Conservation (phyloP, 1,140 invertebrate species). For the Tetramorium parvispinum region DNA sequence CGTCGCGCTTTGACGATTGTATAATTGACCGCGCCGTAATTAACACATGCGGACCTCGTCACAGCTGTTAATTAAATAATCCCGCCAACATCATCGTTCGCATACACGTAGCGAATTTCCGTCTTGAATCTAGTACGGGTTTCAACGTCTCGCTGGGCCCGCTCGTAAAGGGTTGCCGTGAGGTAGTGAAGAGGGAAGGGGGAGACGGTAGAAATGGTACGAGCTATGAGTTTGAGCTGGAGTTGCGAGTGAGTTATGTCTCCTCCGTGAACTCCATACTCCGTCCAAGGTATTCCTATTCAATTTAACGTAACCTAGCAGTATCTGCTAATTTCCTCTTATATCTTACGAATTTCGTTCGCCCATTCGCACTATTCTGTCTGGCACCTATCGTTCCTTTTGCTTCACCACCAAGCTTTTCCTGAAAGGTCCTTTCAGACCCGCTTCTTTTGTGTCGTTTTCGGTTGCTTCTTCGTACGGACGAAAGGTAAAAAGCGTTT, state of each 20-base stretch:
- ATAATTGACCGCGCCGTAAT: slow-evolving; percentile 81
- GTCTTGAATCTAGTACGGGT: slow-evolving; percentile 10
- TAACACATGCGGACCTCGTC: slow-evolving; percentile 63
- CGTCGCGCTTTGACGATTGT: slow-evolving; percentile 70
- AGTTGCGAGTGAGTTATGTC: slow-evolving; percentile 73
- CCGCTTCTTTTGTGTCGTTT: slow-evolving; percentile 48
- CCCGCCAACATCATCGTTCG: slow-evolving; percentile 69
- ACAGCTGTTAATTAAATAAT: slow-evolving; percentile 78
- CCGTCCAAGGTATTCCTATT: slow-evolving; percentile 70
- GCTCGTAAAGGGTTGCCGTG: slow-evolving; percentile 22
- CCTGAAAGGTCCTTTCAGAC: slow-evolving; percentile 56
- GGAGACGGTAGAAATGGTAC: slow-evolving; percentile 45
- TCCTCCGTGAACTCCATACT: slow-evolving; percentile 68
- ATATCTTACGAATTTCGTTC: slow-evolving; percentile 31
- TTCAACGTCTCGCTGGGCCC: not conserved
- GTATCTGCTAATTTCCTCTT: slow-evolving; percentile 43
- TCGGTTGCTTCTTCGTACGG: slow-evolving; percentile 52
- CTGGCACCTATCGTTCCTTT: slow-evolving; percentile 37
- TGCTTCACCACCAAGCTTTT: slow-evolving; percentile 6
- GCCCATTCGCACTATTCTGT: slow-evolving; percentile 37
- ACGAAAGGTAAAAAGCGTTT: slow-evolving; percentile 52
- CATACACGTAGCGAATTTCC: slow-evolving; percentile 38
- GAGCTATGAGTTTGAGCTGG: slow-evolving; percentile 58
- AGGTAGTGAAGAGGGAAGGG: not conserved
- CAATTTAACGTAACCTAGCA: slow-evolving; percentile 69